A percentile compares a stretch with the other conserved stretches of the same genome.
Conservation (phyloP, 2,113 vertebrate species). For the Pluvianellus socialis region DNA sequence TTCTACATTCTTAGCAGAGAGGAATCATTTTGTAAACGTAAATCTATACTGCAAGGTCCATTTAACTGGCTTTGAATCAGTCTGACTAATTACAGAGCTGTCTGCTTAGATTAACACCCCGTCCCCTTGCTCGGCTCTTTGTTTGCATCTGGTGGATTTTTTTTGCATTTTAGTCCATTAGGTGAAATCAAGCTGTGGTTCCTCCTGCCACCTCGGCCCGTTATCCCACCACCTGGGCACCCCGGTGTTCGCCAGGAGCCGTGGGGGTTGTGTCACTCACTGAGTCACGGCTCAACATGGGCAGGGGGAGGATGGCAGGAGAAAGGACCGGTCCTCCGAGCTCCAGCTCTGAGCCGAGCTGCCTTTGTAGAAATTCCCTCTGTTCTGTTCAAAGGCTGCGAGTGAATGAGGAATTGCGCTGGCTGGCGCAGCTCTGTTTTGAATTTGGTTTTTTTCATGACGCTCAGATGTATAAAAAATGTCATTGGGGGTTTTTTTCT, state of each 20-base stretch:
- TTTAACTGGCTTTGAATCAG: conserved; percentile 9
- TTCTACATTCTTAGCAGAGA: not conserved
- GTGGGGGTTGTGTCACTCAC: not conserved
- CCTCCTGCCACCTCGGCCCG: not conserved
- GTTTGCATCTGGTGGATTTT: not conserved
- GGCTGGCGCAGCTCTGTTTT: not conserved
- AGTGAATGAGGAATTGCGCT: not conserved
- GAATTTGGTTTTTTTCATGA: not conserved
- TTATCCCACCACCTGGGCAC: not conserved
- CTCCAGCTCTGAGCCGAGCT: not conserved
- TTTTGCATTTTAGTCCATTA: not conserved
- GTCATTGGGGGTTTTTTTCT: not conserved
- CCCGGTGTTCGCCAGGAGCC: not conserved
- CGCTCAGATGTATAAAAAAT: not conserved
- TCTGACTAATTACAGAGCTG: conserved; percentile 57
- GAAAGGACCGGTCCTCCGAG: not conserved
- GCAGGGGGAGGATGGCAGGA: not conserved
- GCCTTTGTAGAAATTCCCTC: conserved; percentile 25
- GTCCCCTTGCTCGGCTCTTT: not conserved
- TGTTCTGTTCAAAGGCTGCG: conserved; percentile 28
- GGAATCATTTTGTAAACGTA: conserved; percentile 2
- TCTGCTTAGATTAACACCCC: conserved; percentile 42
- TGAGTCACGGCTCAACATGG: not conserved
- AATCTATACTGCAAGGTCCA: conserved; percentile 36
- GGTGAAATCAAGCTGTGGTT: not conserved